A percentile compares a stretch with the other conserved stretches of the same genome.
Conservation (phyloP, 2,113 vertebrate species). For the Myrmecobius fasciatus region DNA sequence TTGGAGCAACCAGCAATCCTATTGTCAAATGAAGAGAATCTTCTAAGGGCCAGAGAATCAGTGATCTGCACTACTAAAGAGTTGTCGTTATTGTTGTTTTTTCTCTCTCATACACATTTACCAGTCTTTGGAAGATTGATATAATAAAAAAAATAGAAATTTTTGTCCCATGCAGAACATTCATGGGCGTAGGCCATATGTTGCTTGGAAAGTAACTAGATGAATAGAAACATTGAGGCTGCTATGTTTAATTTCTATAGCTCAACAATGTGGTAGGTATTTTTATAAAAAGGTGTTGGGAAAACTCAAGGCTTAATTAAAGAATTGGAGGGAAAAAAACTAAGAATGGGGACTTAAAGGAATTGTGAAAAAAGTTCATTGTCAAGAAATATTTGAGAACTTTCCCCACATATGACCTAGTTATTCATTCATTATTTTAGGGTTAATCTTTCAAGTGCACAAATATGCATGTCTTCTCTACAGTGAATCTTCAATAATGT, state of each 20-base stretch:
- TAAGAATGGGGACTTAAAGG: neutral
- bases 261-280: neutral
- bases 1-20: too few relatives aligned
- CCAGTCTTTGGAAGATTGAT: neutral
- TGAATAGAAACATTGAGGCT: neutral
- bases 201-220: neutral
- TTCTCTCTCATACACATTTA: neutral
- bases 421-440: neutral
- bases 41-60: neutral
- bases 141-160: neutral
- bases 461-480: neutral
- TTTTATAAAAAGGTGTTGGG: neutral
- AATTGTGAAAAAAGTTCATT: neutral
- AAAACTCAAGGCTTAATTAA: neutral
- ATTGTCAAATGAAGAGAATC: neutral
- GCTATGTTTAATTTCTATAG: neutral
- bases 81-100: accelerated
- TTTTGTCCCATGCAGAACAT: neutral
- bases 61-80: neutral
- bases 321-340: neutral
- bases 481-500: neutral
- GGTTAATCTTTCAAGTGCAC: neutral
- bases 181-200: neutral
- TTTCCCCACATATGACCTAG: neutral
- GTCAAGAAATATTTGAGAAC: neutral